Evolutionary conservation across 2,888 invertebrate genomes (phyloP), one percentile per base, ranked within the genome.

Genomic region (Syrphus vitripennis): DNA sequence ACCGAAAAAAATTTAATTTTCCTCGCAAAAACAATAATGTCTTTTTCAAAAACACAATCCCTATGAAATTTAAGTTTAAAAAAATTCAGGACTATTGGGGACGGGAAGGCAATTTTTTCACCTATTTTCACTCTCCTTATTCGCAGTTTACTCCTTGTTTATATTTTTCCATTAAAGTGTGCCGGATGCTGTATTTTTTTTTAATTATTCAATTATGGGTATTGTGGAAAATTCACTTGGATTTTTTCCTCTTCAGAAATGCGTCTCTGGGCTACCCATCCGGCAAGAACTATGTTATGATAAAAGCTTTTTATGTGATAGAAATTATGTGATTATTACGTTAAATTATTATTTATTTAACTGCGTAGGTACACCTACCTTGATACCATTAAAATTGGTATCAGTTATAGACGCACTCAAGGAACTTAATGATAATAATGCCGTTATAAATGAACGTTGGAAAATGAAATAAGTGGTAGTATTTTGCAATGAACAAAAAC

Each of bases 301-400:
- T 83, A 83, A 67, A 72, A 67, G 69, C 53, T 34, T 53, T 61
- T 74, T 61, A 29, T 83, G 67, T 61, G 61, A 61, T 67, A 42
- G 42, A 72, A 53, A 69, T 59, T 59, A 69, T 50, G 53, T 74
- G 80, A 80, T 83, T 78, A 69, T 67, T 21, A 24, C 34, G 24
- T 48, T 67, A 67, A 50, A 67, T 34, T 45, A 67, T 34, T 45
- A 65, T 45, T 65, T 19, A 59, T 65, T 24, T 6, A 48, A 19
- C 65, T 65, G 65, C 29, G 48, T 50, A 45, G n/a, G n/a, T n/a
- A n/a, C n/a, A n/a, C n/a, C n/a, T n/a, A n/a, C n/a, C n/a, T n/a
- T n/a, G n/a, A n/a, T n/a, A n/a, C n/a, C n/a, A n/a, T n/a, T n/a
- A n/a, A n/a, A n/a, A n/a, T n/a, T n/a, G n/a, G n/a, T n/a, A n/a